Evolutionary conservation across 1,140 invertebrate genomes (phyloP).

Genomic region (Formica selysi): DNA sequence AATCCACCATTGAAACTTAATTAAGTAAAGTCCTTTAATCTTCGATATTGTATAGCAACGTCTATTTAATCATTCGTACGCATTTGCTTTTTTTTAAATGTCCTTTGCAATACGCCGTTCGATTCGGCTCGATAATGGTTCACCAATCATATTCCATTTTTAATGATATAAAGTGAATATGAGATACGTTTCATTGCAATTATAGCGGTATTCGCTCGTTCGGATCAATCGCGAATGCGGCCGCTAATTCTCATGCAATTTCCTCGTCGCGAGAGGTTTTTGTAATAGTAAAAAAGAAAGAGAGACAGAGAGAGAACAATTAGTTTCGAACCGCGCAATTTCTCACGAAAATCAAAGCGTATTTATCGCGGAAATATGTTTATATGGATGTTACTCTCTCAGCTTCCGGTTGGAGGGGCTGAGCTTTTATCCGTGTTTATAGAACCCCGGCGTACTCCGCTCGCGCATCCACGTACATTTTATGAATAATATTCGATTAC

Average conservation of each 20-base stretch:
- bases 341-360: slow-evolving; percentile 1
- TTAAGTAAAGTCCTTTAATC: slow-evolving; percentile 30
- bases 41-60: background rate
- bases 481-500: slow-evolving; percentile 61
- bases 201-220: background rate
- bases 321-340: background rate
- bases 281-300: background rate
- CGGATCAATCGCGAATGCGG: background rate
- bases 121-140: background rate
- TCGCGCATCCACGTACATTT: slow-evolving; percentile 17
- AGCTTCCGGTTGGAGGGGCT: background rate
- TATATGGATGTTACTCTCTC: too few species aligned
- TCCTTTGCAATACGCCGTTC: background rate
- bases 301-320: background rate
- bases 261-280: background rate
- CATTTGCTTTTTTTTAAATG: background rate
- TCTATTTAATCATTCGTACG: background rate
- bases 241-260: background rate
- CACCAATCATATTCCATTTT: background rate
- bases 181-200: background rate
- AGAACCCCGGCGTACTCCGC: background rate
- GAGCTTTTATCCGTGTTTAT: slow-evolving; percentile 55
- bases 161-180: background rate
- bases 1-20: slow-evolving; percentile 22
- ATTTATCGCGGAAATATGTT: too few species aligned